A percentile compares a stretch with the other conserved stretches of the same genome.
Evolutionary conservation across 2,888 invertebrate genomes (phyloP).

Genomic region (Cosmia trapezina): DNA sequence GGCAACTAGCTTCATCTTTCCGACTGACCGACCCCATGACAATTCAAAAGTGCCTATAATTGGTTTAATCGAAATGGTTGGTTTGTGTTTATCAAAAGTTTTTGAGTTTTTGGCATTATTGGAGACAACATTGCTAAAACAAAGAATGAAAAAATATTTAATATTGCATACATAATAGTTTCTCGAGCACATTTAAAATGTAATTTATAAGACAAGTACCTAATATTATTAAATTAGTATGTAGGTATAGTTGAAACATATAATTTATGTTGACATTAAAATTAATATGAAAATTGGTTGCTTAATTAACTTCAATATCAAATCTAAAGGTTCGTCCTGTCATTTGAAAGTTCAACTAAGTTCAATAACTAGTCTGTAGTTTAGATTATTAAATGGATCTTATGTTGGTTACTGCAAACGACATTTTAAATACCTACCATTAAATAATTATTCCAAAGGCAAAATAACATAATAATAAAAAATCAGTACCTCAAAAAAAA

Average conservation of each 20-base stretch:
- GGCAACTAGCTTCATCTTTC: too few relatives aligned
- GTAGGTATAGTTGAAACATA: slow-evolving; percentile 12
- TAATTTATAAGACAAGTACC: background rate
- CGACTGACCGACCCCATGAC: too few relatives aligned
- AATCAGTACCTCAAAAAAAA: slow-evolving; percentile 17
- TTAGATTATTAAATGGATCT: background rate
- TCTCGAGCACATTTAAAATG: background rate
- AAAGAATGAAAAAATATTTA: background rate
- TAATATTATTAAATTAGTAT: background rate
- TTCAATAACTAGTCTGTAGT: slow-evolving; percentile 19
- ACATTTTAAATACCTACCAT: background rate
- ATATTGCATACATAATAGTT: slow-evolving; percentile 1
- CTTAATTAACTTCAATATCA: slow-evolving; percentile 36
- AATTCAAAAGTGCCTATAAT: too few relatives aligned
- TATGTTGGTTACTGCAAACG: background rate
- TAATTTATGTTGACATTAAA: slow-evolving; percentile 34
- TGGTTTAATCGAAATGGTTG: too few relatives aligned
- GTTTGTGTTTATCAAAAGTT: background rate
- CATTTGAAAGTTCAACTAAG: slow-evolving; percentile 22
- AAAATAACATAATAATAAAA: background rate
- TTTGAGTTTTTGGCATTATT: background rate
- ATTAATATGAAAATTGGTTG: slow-evolving; percentile 26
- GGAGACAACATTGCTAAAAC: background rate
- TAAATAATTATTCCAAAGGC: background rate
- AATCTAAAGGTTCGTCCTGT: slow-evolving; percentile 15